Evolutionary conservation across 2,888 invertebrate genomes (phyloP).

Genomic region (Athalia rosae): DNA sequence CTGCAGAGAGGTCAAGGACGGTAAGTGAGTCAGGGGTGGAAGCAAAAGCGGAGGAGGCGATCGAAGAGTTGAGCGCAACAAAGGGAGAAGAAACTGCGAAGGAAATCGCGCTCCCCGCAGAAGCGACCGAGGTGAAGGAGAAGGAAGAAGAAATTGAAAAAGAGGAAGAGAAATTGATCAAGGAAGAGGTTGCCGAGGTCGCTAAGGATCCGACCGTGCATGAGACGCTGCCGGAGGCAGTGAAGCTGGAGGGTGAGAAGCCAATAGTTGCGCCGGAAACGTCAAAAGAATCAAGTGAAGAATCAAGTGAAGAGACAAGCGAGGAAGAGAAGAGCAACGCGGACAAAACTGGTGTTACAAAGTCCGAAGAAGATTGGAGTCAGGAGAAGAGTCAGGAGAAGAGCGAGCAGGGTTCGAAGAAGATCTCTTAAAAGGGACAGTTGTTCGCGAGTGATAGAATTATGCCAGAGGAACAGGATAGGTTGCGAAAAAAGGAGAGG

Average conservation of each 20-base stretch:
- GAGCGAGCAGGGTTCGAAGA: not conserved
- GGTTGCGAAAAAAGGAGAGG: not conserved
- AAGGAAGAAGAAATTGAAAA: slow-evolving; percentile 52
- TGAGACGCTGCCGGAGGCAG: slow-evolving; percentile 41
- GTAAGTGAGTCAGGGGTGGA: slow-evolving; percentile 52
- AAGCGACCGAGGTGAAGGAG: slow-evolving; percentile 57
- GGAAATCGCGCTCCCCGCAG: slow-evolving; percentile 36
- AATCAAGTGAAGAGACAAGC: slow-evolving; percentile 65
- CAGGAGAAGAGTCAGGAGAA: not conserved
- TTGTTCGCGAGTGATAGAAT: slow-evolving; percentile 34
- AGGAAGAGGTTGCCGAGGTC: slow-evolving; percentile 47
- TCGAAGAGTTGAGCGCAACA: slow-evolving; percentile 56
- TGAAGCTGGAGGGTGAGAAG: slow-evolving; percentile 43
- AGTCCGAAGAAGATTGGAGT: not conserved
- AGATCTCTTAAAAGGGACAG: slow-evolving; percentile 33
- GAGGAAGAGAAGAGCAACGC: slow-evolving; percentile 52
- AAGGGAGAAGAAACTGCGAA: slow-evolving; percentile 49
- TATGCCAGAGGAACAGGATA: slow-evolving; percentile 30
- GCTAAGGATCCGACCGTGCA: slow-evolving; percentile 45
- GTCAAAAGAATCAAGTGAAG: slow-evolving; percentile 48
- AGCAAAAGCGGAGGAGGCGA: slow-evolving; percentile 65
- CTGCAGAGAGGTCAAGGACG: slow-evolving; percentile 66
- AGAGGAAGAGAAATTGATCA: slow-evolving; percentile 53
- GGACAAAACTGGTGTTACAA: not conserved
- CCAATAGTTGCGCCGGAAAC: slow-evolving; percentile 46